A percentile compares a stretch with the other conserved stretches of the same genome.
phyloP scores from a whole-genome alignment of 2,797 vertebrate species.

The Eupleurogrammus muticus region DNA sequence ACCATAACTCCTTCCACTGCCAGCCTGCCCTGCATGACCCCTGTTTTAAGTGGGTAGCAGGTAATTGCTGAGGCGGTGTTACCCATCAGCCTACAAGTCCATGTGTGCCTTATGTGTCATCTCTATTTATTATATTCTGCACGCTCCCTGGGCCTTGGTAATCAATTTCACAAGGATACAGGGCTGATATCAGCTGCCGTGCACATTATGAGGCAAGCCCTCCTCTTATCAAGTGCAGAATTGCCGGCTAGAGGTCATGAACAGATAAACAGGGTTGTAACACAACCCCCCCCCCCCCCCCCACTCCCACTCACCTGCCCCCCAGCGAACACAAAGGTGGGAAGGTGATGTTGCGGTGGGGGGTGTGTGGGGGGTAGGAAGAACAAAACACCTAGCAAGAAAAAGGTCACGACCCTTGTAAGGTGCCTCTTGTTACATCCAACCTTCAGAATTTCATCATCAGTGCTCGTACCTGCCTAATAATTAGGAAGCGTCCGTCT shows the following conservation, averaged over 20 bases:
- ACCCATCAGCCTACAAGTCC: slow-evolving; percentile 83
- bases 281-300: slow-evolving; percentile 82
- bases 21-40: slow-evolving; percentile 82
- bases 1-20: slow-evolving; percentile 85
- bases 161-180: slow-evolving; percentile 95
- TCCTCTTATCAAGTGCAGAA: slow-evolving; percentile 99
- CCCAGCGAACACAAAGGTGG: slow-evolving; percentile 80
- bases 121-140: slow-evolving; percentile 97
- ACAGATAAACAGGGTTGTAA: slow-evolving; percentile 99
- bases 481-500: slow-evolving; percentile 93
- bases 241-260: slow-evolving; percentile 98
- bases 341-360: slow-evolving; percentile 73
- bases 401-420: slow-evolving; percentile 94
- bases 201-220: slow-evolving; percentile 90
- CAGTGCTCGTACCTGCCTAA: slow-evolving; percentile 94
- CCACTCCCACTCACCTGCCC: slow-evolving; percentile 79
- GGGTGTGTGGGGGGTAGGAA: slow-evolving; percentile 67
- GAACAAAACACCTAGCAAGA: slow-evolving; percentile 84
- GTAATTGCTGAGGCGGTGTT: slow-evolving; percentile 88
- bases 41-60: slow-evolving; percentile 87
- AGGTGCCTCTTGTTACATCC: slow-evolving; percentile 98
- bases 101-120: slow-evolving; percentile 87
- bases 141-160: slow-evolving; percentile 88
- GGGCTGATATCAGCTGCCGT: slow-evolving; percentile 90
- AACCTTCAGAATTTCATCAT: slow-evolving; percentile 99